Evolutionary conservation across 2,113 vertebrate genomes (phyloP), one percentile per base, ranked within the genome.

Genomic region (Otus sunia): DNA sequence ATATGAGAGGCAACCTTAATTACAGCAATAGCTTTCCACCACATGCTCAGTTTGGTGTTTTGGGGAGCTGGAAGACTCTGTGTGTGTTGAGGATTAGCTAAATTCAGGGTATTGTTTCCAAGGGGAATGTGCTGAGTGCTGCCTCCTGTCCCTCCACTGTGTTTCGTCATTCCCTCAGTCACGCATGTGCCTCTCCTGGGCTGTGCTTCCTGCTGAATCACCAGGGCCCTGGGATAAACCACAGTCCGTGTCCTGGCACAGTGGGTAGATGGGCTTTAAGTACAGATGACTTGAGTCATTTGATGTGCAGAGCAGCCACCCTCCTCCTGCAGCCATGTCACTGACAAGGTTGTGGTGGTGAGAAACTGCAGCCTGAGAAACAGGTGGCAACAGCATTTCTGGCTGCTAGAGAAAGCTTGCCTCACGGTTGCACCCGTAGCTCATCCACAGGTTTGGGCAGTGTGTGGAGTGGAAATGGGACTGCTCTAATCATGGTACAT

Each of bases 401-500:
- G 8, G 8, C 29, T 2, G 4, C 19, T 29, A 18, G 29, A 30
- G 34, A 30, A n/a, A n/a, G 34, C 18, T 53, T 26, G 27, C n/a
- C 20, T 52, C 2, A 1, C 25, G 8, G 17, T 66, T 73, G 37
- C 8, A 53, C 11, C 19, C 2, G 3, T 39, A 27, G 47, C 11
- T 67, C 15, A n/a, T 52, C 39, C 11, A 18, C 3, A 3, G 16
- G 19, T 80, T 68, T 62, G 56, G 29, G 66, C 43, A 43, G 37
- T 5, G 23, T 26, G 15, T 55, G 26, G 32, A 43, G 26, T 23
- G 18, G 30, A 59, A 79, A 45, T 1, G 6, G 60, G 23, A 60
- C 47, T 12, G 10, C 19, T 74, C 12, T 49, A 27, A 55, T 8
- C 7, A 26, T 1, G 0, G 10, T 39, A 19, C 1, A 1, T 11